Base-by-base conservation (phyloP, 2,113 vertebrate genomes). In the Toxotes chatareus region DNA sequence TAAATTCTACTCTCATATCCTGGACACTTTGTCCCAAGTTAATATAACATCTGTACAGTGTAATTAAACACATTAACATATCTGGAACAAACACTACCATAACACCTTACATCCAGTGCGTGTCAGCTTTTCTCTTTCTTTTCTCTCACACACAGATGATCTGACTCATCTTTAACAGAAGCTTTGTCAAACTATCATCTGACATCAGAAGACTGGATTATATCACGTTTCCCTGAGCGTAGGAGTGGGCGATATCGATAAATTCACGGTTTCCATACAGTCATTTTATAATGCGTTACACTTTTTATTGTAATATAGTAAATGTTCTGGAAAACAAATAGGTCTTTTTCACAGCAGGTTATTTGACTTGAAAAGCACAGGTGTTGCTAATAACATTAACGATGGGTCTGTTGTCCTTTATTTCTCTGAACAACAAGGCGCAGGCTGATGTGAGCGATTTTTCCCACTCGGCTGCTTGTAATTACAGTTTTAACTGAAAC, bases 321-420 rank as follows among this genome's bases (percentile, higher is more conserved):
- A 61, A 77, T 67, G 23, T 66, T 66, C 9, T 56, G 51, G 19
- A 47, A 38, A 19, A 68, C 62, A 31, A 55, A 44, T n/a, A 1
- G 9, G 6, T 6, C 42, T 73, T 74, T 40, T 36, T 32, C 46
- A 47, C 31, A 8, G 42, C 34, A 27, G 62, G n/a, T 6, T 19
- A 46, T 64, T 40, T 59, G 1, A 27, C 27, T 27, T 27, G 27
- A 27, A 27, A 27, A 27, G 27, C 27, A 27, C 27, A 27, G 27
- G 27, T 27, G 27, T 27, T 27, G 7, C 38, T 40, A 40, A 40
- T 8, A 40, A 40, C 38, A 8, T 40, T 40, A 9, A 40, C 38
- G 8, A 9, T 8, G 7, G 38, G 7, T 40, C 38, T 49, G 27
- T 27, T 27, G 27, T 27, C 27, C 27, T 27, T 27, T 27, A 27